A percentile compares a stretch with the other conserved stretches of the same genome.
These are phyloP conservation scores for Epirrhoe alternata DNA, from an alignment of 2,888 invertebrate species.

Conservation along the genomic window DNA sequence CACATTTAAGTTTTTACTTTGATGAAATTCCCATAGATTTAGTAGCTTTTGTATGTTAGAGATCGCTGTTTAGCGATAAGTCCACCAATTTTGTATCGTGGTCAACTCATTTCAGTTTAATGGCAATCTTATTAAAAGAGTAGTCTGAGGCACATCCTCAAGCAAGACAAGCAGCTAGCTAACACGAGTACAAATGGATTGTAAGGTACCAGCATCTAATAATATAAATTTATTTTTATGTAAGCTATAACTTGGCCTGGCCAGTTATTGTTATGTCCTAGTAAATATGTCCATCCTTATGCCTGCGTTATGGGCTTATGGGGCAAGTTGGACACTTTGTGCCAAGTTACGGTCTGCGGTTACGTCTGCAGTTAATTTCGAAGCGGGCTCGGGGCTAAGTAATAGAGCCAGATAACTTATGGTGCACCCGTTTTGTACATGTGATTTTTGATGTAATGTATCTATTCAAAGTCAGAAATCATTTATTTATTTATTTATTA, in stretches of 20 bases:
- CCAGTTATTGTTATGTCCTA: constrained; percentile 41
- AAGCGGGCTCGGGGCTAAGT: constrained; percentile 10
- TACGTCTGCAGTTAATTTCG: constrained; percentile 28
- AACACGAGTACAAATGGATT: background rate
- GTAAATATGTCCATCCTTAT: constrained; percentile 42
- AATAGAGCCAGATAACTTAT: constrained; percentile 11
- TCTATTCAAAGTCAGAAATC: background rate
- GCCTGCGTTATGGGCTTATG: constrained; percentile 38
- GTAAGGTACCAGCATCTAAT: background rate
- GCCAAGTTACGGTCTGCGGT: constrained; percentile 36
- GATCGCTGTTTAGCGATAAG: no score
- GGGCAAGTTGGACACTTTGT: constrained; percentile 41
- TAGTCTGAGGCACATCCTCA: background rate
- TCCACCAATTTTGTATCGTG: no score
- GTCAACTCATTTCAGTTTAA: background rate
- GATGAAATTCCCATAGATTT: no score
- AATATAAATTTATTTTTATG: constrained; percentile 29
- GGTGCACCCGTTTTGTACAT: constrained; percentile 2
- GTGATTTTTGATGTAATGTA: background rate
- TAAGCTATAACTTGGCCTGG: constrained; percentile 24
- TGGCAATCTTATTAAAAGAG: background rate
- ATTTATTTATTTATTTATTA: no score
- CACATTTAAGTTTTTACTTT: no score
- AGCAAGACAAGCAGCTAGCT: background rate
- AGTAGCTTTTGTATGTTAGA: no score